phyloP scores from a whole-genome alignment of 2,888 invertebrate species.

The Tubulanus polymorphus region DNA sequence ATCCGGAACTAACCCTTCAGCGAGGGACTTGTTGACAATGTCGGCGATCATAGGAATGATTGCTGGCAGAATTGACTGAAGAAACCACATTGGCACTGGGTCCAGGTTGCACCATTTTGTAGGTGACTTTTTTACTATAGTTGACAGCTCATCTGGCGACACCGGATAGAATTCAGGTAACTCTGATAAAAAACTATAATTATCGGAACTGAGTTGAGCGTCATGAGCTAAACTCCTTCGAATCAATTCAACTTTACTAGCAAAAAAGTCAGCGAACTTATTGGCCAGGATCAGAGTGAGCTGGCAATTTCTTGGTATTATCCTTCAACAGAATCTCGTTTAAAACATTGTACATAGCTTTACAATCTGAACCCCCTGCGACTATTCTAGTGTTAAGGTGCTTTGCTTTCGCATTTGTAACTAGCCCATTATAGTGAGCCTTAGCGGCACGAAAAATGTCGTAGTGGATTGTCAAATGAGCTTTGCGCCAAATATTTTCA shows the following conservation, averaged over 20 bases:
- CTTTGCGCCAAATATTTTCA: not conserved
- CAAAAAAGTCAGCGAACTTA: too few relatives aligned
- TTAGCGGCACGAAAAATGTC: not conserved
- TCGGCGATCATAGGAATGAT: not conserved
- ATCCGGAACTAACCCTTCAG: too few relatives aligned
- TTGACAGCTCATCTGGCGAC: too few relatives aligned
- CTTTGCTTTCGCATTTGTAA: not conserved
- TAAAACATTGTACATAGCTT: too few relatives aligned
- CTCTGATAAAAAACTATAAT: too few relatives aligned
- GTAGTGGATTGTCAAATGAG: not conserved
- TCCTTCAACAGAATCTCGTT: not conserved
- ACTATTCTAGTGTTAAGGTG: not conserved
- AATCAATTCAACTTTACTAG: too few relatives aligned
- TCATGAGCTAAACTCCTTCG: too few relatives aligned
- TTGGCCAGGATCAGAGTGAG: not conserved
- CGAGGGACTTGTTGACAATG: too few relatives aligned
- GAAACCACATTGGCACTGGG: slow-evolving; percentile 1
- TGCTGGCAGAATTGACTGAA: not conserved
- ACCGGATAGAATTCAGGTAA: too few relatives aligned
- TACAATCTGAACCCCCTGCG: not conserved
- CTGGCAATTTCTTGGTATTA: not conserved
- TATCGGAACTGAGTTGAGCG: too few relatives aligned
- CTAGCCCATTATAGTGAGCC: not conserved
- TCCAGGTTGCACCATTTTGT: not conserved
- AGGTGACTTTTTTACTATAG: too few relatives aligned